Evolutionary conservation across 2,888 invertebrate species (phyloP), one percentile per base, ranked within the genome.

Genomic region (Dolomedes plantarius): DNA sequence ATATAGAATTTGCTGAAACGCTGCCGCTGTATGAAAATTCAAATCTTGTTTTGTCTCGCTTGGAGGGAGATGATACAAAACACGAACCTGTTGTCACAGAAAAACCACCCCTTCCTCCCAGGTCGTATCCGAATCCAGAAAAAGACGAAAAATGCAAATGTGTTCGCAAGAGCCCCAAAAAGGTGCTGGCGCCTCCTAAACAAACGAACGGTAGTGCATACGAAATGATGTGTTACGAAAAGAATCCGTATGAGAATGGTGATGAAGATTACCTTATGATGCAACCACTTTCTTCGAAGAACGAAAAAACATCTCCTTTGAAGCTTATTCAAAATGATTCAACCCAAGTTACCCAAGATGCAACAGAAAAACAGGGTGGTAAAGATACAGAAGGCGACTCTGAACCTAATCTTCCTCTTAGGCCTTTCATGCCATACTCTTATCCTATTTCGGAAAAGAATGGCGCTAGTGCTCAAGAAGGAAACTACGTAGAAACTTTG

Each of bases 11-110:
- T 91, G 95, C 95, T 87, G 93, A 95, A 89, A 95, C 95, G 0
- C 91, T 95, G 71, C 94, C 95, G 90, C 93, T 95, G 89, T 95
- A 96, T 89, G 95, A 95, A 91, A 96, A 96, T 91, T 94, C 95
- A 0, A 79, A 78, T 39, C 46, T 74, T 16, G 77, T 87, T 13
- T 32, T 87, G 41, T 77, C 81, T 9, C 73, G 82, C n/a, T 31
- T 82, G 31, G 86, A 80, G 39, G 2, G 19, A 0, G 75, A 74
- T 0, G 77, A 76, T 16, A 36, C 65, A 29, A 75, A 56, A 0
- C 28, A 28, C 16, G 68, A 62, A 31, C 64, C 62, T 2, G n/a
- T 72, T 23, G 67, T 56, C 23, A 19, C 78, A 19, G 72, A 68
- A 27, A 85, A 85, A 62, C 83, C 87, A 27, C 83, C 80, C 6